phyloP scores from a whole-genome alignment of 2,888 invertebrate species.

The Plagiodera versicolora region DNA sequence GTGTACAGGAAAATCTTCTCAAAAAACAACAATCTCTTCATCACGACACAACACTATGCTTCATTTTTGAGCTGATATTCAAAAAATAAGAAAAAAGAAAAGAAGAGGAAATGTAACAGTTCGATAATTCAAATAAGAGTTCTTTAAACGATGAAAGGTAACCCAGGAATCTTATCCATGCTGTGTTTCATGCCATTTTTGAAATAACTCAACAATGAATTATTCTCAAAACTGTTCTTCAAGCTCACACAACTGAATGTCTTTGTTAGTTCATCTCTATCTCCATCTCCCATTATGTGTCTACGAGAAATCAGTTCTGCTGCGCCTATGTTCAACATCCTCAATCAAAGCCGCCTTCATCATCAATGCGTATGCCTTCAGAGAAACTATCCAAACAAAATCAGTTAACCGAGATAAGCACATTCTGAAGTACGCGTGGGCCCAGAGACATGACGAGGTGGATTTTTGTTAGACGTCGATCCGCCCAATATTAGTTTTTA shows the following conservation, averaged over 20 bases:
- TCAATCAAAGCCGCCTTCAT: slow-evolving; percentile 15
- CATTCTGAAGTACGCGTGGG: slow-evolving; percentile 26
- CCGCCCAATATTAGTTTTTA: slow-evolving; percentile 31
- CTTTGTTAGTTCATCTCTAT: not conserved
- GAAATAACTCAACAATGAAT: not conserved
- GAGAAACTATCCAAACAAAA: slow-evolving; percentile 23
- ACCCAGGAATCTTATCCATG: too few species aligned
- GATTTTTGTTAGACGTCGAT: slow-evolving; percentile 29
- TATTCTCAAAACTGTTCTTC: not conserved
- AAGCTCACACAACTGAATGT: not conserved
- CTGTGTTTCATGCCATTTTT: too few species aligned
- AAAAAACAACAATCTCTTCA: too few species aligned
- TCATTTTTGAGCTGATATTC: too few species aligned
- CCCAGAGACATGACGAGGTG: slow-evolving; percentile 25
- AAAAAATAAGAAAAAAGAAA: too few species aligned
- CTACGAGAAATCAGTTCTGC: not conserved
- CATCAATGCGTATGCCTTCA: slow-evolving; percentile 7
- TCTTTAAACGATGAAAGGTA: too few species aligned
- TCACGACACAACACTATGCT: too few species aligned
- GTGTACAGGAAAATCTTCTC: too few species aligned
- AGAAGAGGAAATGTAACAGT: too few species aligned
- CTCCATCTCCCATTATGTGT: not conserved
- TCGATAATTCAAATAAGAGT: too few species aligned
- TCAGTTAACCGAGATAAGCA: slow-evolving; percentile 20
- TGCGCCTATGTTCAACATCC: slow-evolving; percentile 15